Base-by-base conservation (phyloP, 2,888 invertebrate genomes). In the Folsomia candida region DNA sequence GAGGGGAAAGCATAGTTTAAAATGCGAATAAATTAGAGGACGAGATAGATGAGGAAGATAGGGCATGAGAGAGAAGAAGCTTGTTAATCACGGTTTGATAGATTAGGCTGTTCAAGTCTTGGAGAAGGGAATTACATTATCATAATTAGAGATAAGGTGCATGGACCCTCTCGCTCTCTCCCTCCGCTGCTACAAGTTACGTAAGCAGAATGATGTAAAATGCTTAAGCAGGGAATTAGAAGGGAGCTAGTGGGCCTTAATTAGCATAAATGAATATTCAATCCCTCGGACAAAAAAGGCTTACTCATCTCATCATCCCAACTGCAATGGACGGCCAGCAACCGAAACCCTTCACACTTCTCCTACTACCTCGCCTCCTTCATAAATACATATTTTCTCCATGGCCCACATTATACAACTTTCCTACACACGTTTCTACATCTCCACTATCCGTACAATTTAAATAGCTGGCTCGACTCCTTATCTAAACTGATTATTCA, bases 251-350 rank as follows among this genome's bases (percentile, higher is more conserved):
- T 68, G 71, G 70, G 75, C 67, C 65, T 74, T 76, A 76, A 76
- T 78, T 78, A 78, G 76, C 78, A 78, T 78, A 78, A 73, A 78
- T 78, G 78, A 78, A 78, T 78, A 78, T 68, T 73, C 73, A 76
- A 74, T 75, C 37, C 37, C 37, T 37, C 72, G 67, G 71, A 67
- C 71, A 71, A 67, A 71, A 71, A 68, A 71, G 67, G 71, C 71
- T 71, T 71, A 67, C 71, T 71, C 14, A 37, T 37, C 37, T 67
- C 71, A 71, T 67, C 67, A 60, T 58, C 24, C 61, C 14, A 9
- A 20, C 14, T 58, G 11, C 69, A 4, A 37, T 26, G 29, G 28
- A 51, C 51, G 60, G n/a, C 62, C 27, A 29, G 58, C 57, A 47
- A 65, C 51, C 51, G 69, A 60, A 26, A 26, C 26, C 18, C 9